Evolutionary conservation across 2,888 invertebrate species (phyloP).

Genomic region (Caenorhabditis wallacei): DNA sequence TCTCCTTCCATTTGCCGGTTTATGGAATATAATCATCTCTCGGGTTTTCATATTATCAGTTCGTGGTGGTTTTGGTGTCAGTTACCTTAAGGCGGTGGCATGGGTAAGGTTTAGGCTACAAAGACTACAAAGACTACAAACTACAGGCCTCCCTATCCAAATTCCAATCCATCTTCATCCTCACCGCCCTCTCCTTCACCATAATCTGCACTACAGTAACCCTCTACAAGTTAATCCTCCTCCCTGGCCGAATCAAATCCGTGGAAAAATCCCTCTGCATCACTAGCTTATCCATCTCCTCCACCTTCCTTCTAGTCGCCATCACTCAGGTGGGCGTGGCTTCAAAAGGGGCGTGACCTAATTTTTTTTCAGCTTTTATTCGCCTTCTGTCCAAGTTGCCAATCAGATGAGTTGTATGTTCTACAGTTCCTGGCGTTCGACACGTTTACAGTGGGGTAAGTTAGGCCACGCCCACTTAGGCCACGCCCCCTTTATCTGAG

Average conservation of each 20-base stretch:
- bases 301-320: constrained; percentile 21
- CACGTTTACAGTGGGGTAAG: constrained; percentile 20
- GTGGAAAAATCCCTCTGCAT: constrained; percentile 41
- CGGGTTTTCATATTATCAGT: constrained; percentile 1
- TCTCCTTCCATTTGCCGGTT: constrained; percentile 1
- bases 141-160: constrained; percentile 37
- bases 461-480: background rate
- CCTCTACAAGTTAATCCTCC: constrained; percentile 39
- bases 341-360: background rate
- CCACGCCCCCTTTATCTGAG: no score
- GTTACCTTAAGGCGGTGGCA: constrained; percentile 24
- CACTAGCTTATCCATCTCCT: constrained; percentile 23
- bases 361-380: background rate
- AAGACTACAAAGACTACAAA: background rate
- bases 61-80: constrained; percentile 4
- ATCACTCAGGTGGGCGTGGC: constrained; percentile 8
- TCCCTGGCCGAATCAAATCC: constrained; percentile 34
- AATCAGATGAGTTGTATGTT: constrained; percentile 1
- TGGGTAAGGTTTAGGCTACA: constrained; percentile 31
- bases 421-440: constrained; percentile 18
- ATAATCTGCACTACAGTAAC: constrained; percentile 24
- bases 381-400: background rate
- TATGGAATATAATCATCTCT: constrained; percentile 24
- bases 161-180: constrained; percentile 34
- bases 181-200: constrained; percentile 15